These are phyloP conservation scores for Tachyglossus aculeatus DNA, from an alignment of 2,797 vertebrate species.

Conservation along the genomic window DNA sequence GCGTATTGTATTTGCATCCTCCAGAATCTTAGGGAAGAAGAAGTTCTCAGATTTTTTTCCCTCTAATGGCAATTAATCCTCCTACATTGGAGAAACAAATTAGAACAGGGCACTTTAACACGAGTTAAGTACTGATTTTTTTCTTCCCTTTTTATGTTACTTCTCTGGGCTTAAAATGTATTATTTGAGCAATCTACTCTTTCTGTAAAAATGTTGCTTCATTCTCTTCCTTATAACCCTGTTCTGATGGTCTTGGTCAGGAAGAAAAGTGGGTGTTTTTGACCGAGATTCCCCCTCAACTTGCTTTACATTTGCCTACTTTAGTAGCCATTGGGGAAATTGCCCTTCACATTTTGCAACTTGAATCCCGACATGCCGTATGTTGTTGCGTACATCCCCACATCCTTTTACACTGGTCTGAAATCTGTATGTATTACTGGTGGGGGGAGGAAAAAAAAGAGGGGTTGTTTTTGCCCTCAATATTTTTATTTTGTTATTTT, in stretches of 20 bases:
- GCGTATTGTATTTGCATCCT: slow-evolving; percentile 64
- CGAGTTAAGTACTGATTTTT: no score
- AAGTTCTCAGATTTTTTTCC: slow-evolving; percentile 3
- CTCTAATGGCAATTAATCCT: slow-evolving; percentile 23
- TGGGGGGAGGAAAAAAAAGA: no score
- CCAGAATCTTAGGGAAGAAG: slow-evolving; percentile 4
- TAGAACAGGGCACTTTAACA: no score
- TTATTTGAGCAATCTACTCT: no score
- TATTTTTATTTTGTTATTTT: slow-evolving; percentile 40
- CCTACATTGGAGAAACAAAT: neutral
- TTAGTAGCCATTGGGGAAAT: neutral
- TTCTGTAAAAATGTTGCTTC: no score
- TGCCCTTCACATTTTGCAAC: slow-evolving; percentile 18
- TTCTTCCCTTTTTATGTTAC: neutral
- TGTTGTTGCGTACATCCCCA: slow-evolving; percentile 21
- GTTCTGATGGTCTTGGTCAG: no score
- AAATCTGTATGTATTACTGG: neutral
- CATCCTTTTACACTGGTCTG: slow-evolving; percentile 21
- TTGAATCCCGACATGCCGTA: slow-evolving; percentile 7
- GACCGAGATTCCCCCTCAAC: slow-evolving; percentile 8
- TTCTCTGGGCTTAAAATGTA: no score
- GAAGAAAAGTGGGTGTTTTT: slow-evolving; percentile 13
- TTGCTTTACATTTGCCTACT: neutral
- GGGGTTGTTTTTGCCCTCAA: slow-evolving; percentile 30
- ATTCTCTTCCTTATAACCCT: no score